Evolutionary conservation across 1,140 invertebrate genomes (phyloP), one percentile per base, ranked within the genome.

Genomic region (Pectinophora gossypiella): DNA sequence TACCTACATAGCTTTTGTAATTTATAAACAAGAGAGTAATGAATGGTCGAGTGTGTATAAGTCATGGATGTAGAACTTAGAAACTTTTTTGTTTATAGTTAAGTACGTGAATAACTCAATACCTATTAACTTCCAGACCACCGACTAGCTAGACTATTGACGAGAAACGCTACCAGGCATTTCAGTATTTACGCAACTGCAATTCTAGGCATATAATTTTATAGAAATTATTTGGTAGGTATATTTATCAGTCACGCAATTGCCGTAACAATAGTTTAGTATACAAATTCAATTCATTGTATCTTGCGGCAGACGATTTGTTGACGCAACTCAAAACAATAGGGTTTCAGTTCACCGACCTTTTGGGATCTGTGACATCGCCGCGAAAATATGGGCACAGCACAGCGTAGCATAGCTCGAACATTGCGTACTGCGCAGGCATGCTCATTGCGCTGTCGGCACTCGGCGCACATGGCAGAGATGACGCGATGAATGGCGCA

Each of bases 241-340:
- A 45, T 27, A 45, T 47, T 49, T 58, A 81, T 74, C 68, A 80
- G 68, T 76, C 72, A 74, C 72, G 70, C 74, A 78, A 79, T 84
- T 75, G 67, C 61, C 68, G 64, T 72, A 75, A 78, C 76, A 83
- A 85, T 80, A 76, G 77, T 80, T 70, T 62, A 63, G 68, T 76
- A 40, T 44, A 82, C 78, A 77, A 80, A 82, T 83, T 83, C 70
- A 79, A 85, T 80, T 79, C 72, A 78, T 74, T 78, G 75, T 76
- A 77, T 63, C 68, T 74, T 66, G 68, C 74, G 65, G 80, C 80
- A 84, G 83, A 86, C 73, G 83, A 77, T 83, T 71, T 67, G 72
- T 75, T 86, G 80, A 86, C 79, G 83, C 83, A 86, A 86, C 71
- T 67, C 69, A 71, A 78, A 76, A 86, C 83, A 86, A 86, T 86